phyloP scores from a whole-genome alignment of 2,113 vertebrate species.

The Fulmarus glacialis region DNA sequence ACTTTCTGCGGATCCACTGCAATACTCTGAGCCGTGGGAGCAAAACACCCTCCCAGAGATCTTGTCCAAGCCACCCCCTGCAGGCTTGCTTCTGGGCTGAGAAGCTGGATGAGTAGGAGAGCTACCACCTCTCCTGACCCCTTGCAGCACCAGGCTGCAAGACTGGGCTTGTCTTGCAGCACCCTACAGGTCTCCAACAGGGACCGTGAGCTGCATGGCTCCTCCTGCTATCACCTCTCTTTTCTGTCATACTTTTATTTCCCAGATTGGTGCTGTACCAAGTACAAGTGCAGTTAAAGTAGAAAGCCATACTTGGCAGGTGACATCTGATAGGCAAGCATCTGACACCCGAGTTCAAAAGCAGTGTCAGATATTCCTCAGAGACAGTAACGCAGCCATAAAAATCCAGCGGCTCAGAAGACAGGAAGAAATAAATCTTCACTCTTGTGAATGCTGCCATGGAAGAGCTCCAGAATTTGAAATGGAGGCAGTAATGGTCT shows the following conservation, averaged over 20 bases:
- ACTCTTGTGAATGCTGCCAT: rapidly evolving
- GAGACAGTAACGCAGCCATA: neutral
- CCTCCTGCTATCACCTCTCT: neutral
- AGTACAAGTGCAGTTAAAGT: neutral
- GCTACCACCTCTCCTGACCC: neutral
- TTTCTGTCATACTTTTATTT: neutral
- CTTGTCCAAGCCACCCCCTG: neutral
- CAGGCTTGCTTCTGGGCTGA: neutral
- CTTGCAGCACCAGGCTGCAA: neutral
- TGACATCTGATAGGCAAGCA: neutral
- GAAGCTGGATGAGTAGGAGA: neutral
- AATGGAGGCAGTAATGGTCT: neutral
- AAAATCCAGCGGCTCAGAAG: neutral
- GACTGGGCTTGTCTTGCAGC: neutral
- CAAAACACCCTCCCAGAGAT: neutral
- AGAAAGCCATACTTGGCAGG: neutral
- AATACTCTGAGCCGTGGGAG: neutral
- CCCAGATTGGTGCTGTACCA: neutral
- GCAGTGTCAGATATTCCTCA: neutral
- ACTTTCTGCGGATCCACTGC: neutral
- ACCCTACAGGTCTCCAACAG: neutral
- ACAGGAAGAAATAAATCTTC: neutral
- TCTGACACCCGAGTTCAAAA: neutral
- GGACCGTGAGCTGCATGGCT: rapidly evolving
- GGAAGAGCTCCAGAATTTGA: neutral